phyloP scores from a whole-genome alignment of 2,888 invertebrate genomes.

The Cataglyphis cursor region DNA sequence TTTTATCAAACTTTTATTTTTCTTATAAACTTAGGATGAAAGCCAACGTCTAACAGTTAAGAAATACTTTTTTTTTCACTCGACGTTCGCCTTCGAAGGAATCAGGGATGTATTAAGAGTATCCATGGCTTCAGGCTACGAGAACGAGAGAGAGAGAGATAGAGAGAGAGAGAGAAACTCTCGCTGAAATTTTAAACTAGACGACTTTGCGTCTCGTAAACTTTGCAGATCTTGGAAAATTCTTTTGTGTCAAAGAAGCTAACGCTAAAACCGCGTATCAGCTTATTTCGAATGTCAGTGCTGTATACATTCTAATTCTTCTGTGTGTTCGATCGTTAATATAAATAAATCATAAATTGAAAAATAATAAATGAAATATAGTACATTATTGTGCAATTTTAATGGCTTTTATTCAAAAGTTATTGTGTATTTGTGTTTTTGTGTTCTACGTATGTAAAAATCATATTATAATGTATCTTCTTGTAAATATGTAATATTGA shows the following conservation, averaged over 20 bases:
- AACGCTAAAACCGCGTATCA: constrained; percentile 24
- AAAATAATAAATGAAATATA: not conserved
- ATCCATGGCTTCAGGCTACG: constrained; percentile 56
- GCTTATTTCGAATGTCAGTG: constrained; percentile 33
- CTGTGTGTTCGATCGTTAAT: not conserved
- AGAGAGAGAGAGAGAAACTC: not conserved
- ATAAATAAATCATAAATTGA: not conserved
- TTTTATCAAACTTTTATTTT: constrained; percentile 46
- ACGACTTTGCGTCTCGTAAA: constrained; percentile 57
- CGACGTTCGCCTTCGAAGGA: constrained; percentile 44
- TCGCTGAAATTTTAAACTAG: constrained; percentile 70
- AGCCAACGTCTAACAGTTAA: constrained; percentile 49
- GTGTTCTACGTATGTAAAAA: not conserved
- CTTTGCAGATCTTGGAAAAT: constrained; percentile 67
- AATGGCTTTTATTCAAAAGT: not conserved
- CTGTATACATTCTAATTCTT: not conserved
- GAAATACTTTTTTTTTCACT: constrained; percentile 45
- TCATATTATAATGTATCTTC: not conserved
- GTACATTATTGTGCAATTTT: not conserved
- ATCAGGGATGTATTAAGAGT: constrained; percentile 52
- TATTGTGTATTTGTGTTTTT: not conserved
- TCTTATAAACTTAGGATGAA: constrained; percentile 36
- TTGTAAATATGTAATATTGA: not conserved
- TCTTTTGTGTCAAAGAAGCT: constrained; percentile 59
- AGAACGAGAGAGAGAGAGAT: not conserved